Percentiles rank a stretch among this genome's conserved stretches.
Evolutionary conservation across 2,888 invertebrate species (phyloP).

Genomic region (Empis stercorea): DNA sequence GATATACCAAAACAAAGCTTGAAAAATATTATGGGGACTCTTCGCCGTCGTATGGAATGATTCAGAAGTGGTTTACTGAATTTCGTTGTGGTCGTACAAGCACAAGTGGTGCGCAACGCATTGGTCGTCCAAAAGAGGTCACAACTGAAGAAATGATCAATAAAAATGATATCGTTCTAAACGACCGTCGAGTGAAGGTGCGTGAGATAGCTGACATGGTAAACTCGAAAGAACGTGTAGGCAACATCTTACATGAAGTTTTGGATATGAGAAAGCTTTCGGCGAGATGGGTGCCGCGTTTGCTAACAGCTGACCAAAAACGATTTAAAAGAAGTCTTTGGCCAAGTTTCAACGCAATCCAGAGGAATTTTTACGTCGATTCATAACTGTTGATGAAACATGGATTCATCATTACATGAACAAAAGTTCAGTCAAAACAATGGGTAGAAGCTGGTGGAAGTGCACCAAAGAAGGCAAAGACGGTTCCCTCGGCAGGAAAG

Average conservation of each 20-base stretch:
- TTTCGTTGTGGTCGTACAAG: constrained; percentile 1
- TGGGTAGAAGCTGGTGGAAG: constrained; percentile 2
- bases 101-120: neutral
- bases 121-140: constrained; percentile 3
- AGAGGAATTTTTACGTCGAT: constrained; percentile 22
- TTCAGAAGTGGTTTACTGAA: constrained; percentile 1
- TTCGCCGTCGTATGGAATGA: constrained; percentile 1
- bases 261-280: constrained; percentile 23
- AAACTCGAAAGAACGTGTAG: constrained; percentile 12
- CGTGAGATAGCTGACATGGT: constrained; percentile 21
- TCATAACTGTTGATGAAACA: constrained; percentile 27
- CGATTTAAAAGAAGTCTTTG: constrained; percentile 21
- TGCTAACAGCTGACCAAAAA: constrained; percentile 22
- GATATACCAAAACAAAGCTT: too few species aligned
- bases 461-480: constrained; percentile 3
- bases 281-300: constrained; percentile 25
- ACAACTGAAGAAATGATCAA: constrained; percentile 6
- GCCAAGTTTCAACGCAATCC: constrained; percentile 20
- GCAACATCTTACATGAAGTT: constrained; percentile 18
- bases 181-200: constrained; percentile 21
- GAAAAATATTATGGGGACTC: constrained; percentile 4
- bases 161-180: constrained; percentile 19
- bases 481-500: constrained; percentile 2
- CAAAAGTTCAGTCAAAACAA: constrained; percentile 14
- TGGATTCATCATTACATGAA: constrained; percentile 25